Evolutionary conservation across 2,888 invertebrate genomes (phyloP).

Genomic region (Julus scanicus): DNA sequence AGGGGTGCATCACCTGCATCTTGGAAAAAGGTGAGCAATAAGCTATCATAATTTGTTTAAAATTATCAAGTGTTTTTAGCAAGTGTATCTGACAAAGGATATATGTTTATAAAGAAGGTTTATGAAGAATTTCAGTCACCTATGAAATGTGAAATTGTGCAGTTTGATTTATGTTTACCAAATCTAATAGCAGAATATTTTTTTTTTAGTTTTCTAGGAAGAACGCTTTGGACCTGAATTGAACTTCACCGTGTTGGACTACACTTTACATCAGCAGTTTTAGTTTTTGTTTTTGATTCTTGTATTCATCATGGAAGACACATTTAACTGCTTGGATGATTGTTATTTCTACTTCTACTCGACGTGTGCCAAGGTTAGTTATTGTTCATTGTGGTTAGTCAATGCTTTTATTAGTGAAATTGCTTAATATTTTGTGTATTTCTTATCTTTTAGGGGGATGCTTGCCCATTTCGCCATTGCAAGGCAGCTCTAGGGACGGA

Average conservation of each 20-base stretch:
- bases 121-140: no score
- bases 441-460: constrained; percentile 74
- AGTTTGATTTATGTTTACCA: background rate
- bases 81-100: background rate
- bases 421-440: background rate
- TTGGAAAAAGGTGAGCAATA: constrained; percentile 44
- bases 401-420: background rate
- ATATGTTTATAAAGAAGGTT: no score
- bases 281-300: background rate
- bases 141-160: background rate
- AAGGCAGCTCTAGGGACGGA: constrained; percentile 84
- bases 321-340: constrained; percentile 67
- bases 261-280: background rate
- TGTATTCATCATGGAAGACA: background rate
- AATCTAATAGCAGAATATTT: background rate
- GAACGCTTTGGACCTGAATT: background rate
- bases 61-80: background rate
- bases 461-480: constrained; percentile 86
- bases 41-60: background rate
- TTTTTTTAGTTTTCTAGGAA: background rate
- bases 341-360: constrained; percentile 92
- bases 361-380: constrained; percentile 81
- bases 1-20: background rate
- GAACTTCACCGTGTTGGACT: background rate
- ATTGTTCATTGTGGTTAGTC: constrained; percentile 8